These are phyloP conservation scores for Isotomurus palustris DNA, from an alignment of 2,888 invertebrate genomes.

Conservation along the genomic window DNA sequence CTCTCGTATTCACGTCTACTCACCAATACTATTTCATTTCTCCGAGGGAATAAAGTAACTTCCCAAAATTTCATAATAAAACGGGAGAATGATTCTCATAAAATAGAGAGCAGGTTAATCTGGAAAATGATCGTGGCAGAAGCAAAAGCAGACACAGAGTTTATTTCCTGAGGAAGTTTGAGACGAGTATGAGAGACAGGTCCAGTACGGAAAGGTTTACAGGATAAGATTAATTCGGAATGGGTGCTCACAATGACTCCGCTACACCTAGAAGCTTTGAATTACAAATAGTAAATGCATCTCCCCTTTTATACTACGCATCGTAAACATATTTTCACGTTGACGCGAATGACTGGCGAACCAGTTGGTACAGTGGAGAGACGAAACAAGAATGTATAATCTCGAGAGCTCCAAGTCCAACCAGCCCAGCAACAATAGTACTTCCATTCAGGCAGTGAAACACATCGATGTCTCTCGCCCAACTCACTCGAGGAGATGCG, in stretches of 20 bases:
- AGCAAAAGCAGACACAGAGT: not conserved
- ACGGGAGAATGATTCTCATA: conserved; percentile 14
- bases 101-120: conserved; percentile 15
- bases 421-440: too few species aligned
- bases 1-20: too few species aligned
- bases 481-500: too few species aligned
- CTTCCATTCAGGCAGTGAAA: too few species aligned
- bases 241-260: conserved; percentile 6
- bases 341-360: conserved; percentile 4
- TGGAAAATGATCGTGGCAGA: conserved; percentile 4
- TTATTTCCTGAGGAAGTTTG: not conserved
- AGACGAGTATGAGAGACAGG: not conserved
- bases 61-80: conserved; percentile 15
- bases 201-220: too few species aligned
- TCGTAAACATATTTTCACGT: conserved; percentile 5
- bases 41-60: not conserved
- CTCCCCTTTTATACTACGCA: not conserved
- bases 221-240: conserved; percentile 4
- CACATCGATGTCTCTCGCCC: too few species aligned
- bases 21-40: not conserved
- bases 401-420: too few species aligned
- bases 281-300: not conserved
- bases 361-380: too few species aligned
- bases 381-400: not conserved
- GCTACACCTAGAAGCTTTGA: not conserved